Conservation (phyloP, 1,140 invertebrate genomes). For the Lepidotrigona ventralis region DNA sequence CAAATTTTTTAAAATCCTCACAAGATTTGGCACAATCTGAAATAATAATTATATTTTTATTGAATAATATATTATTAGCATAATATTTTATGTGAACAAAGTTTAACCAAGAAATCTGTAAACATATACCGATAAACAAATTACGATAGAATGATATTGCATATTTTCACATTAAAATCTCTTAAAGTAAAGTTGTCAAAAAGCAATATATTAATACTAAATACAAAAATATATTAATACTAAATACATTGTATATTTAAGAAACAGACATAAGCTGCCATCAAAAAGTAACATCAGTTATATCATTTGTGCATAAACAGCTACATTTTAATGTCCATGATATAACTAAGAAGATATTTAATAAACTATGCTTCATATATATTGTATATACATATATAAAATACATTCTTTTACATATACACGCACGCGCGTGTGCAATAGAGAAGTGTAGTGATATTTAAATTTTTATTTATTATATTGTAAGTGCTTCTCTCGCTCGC, state of each 20-base stretch:
- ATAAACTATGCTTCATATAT: conserved; percentile 1
- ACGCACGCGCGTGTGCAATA: not conserved
- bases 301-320: conserved; percentile 5
- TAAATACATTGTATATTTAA: not conserved
- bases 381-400: conserved; percentile 10
- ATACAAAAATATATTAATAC: conserved; percentile 11
- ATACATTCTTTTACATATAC: not conserved
- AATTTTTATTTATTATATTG: not conserved
- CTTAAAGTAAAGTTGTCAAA: not conserved
- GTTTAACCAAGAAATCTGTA: conserved; percentile 25
- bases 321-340: not conserved
- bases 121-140: conserved; percentile 4
- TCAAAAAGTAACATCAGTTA: not conserved
- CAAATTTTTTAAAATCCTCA: conserved; percentile 98
- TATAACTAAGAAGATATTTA: not conserved
- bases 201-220: conserved; percentile 26
- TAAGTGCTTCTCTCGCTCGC: too few relatives aligned
- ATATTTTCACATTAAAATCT: conserved; percentile 5
- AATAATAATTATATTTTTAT: conserved; percentile 52
- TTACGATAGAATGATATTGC: conserved; percentile 33
- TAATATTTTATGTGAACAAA: conserved; percentile 30
- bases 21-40: conserved; percentile 98
- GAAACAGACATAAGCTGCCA: not conserved
- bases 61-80: conserved; percentile 30
- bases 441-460: not conserved